Evolutionary conservation across 1,140 invertebrate species (phyloP), one percentile per base, ranked within the genome.

Genomic region (Harlomillsia oculata): DNA sequence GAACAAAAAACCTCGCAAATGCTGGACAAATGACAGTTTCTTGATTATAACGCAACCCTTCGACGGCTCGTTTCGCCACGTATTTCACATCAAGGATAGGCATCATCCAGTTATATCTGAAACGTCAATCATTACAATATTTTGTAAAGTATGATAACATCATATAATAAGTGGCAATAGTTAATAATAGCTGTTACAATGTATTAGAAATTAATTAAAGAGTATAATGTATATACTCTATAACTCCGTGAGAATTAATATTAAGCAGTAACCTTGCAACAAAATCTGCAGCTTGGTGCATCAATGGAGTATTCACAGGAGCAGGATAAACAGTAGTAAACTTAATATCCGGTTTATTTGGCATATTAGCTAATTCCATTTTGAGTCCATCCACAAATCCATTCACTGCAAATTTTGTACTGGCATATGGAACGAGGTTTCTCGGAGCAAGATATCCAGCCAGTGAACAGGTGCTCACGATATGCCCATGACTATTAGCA

Each of bases 391-490:
- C 77, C 34, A 60, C 40, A 36, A 44, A 61, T 11, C 58, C 74
- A 23, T 65, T 69, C 1, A 90, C 85, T n/a, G 86, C 88, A 68
- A 83, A 88, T 73, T 92, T 92, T 21, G 83, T 81, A 21, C 81
- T 82, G 68, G 84, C 87, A 69, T 91, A 91, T 0, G 86, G 85
- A 23, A 87, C 84, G 53, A 90, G 69, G 69, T 91, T 87, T 4
- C 76, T 37, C 0, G 84, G 66, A 3, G 85, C 87, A 25, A 84
- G 62, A 2, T 87, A 68, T 3, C 88, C 87, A 23, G 86, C 85
- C 69, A 88, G 82, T 0, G 87, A 90, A 1, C 84, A 86, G 40
- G 91, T 71, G 0, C 82, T 80, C n/a, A 92, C 84, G 34, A 93
- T 74, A 68, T 89, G 87, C 1, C 89, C 89, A 61, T 82, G 76